Percentiles rank a stretch among this genome's conserved stretches.
These are phyloP conservation scores for Henricia sp. DNA, from an alignment of 53 echinoderm and acorn worm genomes.

Conservation along the genomic window DNA sequence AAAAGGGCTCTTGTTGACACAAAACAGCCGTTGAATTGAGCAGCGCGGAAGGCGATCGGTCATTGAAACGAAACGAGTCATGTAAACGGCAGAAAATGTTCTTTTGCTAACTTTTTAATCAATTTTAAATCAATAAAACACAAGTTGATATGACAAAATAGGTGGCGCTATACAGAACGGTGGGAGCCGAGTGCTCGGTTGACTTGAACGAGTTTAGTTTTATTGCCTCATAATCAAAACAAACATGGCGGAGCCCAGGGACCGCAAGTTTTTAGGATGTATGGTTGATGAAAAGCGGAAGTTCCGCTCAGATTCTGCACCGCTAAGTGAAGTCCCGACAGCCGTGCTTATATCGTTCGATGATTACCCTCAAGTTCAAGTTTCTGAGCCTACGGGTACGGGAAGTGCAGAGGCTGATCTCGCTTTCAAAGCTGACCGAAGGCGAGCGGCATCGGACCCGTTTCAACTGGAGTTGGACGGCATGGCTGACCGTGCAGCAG, in stretches of 20 bases:
- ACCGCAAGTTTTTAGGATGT: background rate
- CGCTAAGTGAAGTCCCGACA: conserved; percentile 72
- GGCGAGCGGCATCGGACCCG: background rate
- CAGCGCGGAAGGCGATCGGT: no score
- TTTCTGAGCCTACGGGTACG: background rate
- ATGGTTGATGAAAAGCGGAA: conserved; percentile 50
- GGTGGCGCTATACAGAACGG: no score
- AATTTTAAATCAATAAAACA: no score
- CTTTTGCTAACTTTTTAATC: no score
- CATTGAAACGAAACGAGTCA: no score
- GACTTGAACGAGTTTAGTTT: no score
- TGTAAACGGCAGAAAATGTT: no score
- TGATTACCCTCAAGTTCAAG: conserved; percentile 41
- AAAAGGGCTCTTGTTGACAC: no score
- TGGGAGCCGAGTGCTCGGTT: no score
- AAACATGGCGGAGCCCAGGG: conserved; percentile 54
- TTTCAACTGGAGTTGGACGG: background rate
- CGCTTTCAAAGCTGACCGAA: background rate
- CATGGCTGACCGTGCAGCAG: background rate
- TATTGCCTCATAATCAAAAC: no score
- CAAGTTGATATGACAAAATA: no score
- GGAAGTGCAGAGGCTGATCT: background rate
- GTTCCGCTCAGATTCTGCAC: conserved; percentile 40
- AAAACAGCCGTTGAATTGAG: no score
- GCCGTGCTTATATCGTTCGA: conserved; percentile 82